These are phyloP conservation scores for Temnothorax longispinosus DNA, from an alignment of 1,140 invertebrate genomes.

Conservation along the genomic window DNA sequence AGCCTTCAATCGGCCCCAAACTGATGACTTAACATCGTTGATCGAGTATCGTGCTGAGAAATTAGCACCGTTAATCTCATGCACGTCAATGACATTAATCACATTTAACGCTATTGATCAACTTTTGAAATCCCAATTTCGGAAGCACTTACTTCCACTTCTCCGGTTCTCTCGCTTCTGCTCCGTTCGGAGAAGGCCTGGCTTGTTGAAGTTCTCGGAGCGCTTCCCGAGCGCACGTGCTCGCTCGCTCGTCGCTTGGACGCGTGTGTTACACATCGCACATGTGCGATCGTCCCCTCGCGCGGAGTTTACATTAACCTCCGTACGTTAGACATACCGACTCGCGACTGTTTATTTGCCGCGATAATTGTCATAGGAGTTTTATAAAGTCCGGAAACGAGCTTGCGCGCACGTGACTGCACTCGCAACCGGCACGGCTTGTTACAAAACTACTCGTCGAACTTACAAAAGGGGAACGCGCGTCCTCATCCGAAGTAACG, in stretches of 20 bases:
- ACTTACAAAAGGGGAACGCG: slow-evolving; percentile 15
- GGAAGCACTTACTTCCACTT: too few species aligned
- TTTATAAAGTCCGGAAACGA: slow-evolving; percentile 55
- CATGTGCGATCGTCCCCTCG: not conserved
- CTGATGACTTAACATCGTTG: not conserved
- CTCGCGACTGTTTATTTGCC: slow-evolving; percentile 43
- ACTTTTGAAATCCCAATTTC: too few species aligned
- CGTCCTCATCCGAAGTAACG: not conserved
- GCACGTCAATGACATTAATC: too few species aligned
- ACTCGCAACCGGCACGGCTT: slow-evolving; percentile 14
- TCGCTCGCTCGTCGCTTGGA: not conserved
- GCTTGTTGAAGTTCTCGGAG: not conserved
- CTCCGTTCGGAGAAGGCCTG: not conserved
- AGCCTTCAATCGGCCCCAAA: not conserved
- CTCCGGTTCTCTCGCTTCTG: not conserved
- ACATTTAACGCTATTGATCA: too few species aligned
- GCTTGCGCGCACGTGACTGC: slow-evolving; percentile 53
- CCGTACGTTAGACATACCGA: not conserved
- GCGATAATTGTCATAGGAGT: slow-evolving; percentile 50
- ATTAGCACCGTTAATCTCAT: not conserved
- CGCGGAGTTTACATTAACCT: slow-evolving; percentile 43
- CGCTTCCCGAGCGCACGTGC: slow-evolving; percentile 11
- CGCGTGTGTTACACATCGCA: slow-evolving; percentile 7
- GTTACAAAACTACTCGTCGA: slow-evolving; percentile 41
- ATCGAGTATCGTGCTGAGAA: not conserved